These are phyloP conservation scores for Azemiops feae DNA, from an alignment of 2,113 vertebrate genomes.

Conservation along the genomic window DNA sequence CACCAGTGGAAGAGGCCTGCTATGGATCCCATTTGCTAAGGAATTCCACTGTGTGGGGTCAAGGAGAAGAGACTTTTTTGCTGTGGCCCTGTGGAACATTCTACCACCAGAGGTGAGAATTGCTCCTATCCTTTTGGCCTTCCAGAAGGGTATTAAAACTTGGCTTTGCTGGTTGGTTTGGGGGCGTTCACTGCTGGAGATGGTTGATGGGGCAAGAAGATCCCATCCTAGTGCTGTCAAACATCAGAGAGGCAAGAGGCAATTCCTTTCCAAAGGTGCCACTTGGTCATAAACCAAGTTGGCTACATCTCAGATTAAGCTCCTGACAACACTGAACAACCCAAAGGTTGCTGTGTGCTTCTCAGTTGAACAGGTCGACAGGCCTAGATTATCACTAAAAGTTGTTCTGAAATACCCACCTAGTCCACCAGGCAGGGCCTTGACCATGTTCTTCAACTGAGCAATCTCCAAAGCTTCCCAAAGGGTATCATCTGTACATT, in stretches of 20 bases:
- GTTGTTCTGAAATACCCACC: slow-evolving; percentile 69
- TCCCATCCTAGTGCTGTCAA: too few species aligned
- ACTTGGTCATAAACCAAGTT: background rate
- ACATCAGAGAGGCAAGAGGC: background rate
- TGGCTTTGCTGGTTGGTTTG: too few species aligned
- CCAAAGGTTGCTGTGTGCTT: background rate
- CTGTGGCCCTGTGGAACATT: background rate
- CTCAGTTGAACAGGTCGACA: background rate
- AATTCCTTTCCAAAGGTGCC: background rate
- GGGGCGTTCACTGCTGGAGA: too few species aligned
- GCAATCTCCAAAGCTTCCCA: slow-evolving; percentile 99
- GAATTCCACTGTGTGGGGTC: background rate
- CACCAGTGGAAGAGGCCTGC: background rate
- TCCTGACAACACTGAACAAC: background rate
- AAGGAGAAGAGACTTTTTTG: background rate
- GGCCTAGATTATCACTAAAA: background rate
- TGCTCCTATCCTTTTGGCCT: background rate
- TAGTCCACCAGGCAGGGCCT: slow-evolving; percentile 89
- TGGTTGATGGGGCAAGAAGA: too few species aligned
- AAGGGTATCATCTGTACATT: slow-evolving; percentile 89
- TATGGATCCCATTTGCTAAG: background rate
- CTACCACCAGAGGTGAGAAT: background rate
- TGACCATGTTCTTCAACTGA: slow-evolving; percentile 97
- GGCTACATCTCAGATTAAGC: background rate
- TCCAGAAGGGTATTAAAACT: too few species aligned